phyloP scores from a whole-genome alignment of 2,888 invertebrate genomes.

The Gari tellinella region DNA sequence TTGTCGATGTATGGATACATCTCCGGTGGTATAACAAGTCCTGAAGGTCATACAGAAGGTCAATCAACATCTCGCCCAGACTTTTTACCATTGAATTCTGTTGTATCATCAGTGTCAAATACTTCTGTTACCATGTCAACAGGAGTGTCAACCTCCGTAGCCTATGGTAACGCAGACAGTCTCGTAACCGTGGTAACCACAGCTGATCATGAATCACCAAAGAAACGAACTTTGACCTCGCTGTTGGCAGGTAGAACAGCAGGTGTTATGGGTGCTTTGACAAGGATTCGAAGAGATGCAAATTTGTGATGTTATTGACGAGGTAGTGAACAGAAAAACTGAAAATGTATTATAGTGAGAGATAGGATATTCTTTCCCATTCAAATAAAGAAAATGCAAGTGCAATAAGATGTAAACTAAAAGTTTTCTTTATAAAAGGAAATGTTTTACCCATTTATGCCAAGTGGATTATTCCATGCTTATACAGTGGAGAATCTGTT shows the following conservation, averaged over 20 bases:
- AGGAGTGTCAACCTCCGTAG: not conserved
- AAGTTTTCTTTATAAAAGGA: too few species aligned
- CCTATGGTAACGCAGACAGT: not conserved
- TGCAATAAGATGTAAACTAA: too few species aligned
- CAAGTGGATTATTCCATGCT: too few species aligned
- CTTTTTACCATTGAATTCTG: slow-evolving; percentile 27
- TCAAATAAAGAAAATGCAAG: too few species aligned
- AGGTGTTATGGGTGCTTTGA: slow-evolving; percentile 74
- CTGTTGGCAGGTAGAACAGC: slow-evolving; percentile 53
- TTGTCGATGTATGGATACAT: slow-evolving; percentile 68
- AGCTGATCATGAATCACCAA: not conserved
- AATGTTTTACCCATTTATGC: too few species aligned
- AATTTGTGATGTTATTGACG: slow-evolving; percentile 56
- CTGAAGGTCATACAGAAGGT: slow-evolving; percentile 2
- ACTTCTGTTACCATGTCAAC: slow-evolving; percentile 9
- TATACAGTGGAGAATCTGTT: too few species aligned
- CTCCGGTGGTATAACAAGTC: slow-evolving; percentile 22
- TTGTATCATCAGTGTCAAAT: slow-evolving; percentile 17
- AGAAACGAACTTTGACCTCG: slow-evolving; percentile 22
- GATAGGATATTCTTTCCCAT: too few species aligned
- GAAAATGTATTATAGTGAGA: too few species aligned
- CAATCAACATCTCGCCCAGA: slow-evolving; percentile 29
- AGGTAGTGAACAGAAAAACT: too few species aligned
- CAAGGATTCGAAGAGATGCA: slow-evolving; percentile 70
- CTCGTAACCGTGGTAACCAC: not conserved